Percentiles rank a stretch among this genome's conserved stretches.
phyloP scores from a whole-genome alignment of 2,797 vertebrate genomes.

The Molossus molossus region DNA sequence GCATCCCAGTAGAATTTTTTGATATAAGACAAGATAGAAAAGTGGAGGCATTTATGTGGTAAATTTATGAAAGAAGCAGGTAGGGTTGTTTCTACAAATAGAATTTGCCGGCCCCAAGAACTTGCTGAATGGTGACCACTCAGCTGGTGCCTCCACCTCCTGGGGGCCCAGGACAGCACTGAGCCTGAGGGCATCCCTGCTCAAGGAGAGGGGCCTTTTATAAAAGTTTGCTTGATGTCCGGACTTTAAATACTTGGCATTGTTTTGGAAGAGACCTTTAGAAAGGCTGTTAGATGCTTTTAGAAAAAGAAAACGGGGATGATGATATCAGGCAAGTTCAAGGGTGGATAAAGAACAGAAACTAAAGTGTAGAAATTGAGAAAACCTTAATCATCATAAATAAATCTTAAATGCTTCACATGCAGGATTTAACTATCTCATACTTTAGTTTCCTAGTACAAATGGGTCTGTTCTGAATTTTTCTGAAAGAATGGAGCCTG shows the following conservation, averaged over 20 bases:
- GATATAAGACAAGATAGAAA: constrained; percentile 43
- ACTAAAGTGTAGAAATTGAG: not conserved
- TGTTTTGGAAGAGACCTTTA: not conserved
- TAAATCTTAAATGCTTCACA: not conserved
- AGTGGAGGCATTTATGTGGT: constrained; percentile 46
- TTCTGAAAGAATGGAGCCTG: not conserved
- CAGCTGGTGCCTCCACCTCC: not conserved
- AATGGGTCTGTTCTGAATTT: not conserved
- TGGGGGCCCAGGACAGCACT: not conserved
- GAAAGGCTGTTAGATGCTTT: not conserved
- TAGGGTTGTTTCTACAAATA: constrained; percentile 52
- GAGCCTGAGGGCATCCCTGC: not conserved
- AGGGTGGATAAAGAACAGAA: not conserved
- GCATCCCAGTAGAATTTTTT: constrained; percentile 18
- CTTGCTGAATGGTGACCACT: not conserved
- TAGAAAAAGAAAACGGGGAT: not conserved
- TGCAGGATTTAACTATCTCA: not conserved
- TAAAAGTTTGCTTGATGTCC: not conserved
- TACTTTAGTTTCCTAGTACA: not conserved
- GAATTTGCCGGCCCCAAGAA: constrained; percentile 17
- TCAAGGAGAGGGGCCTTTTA: not conserved
- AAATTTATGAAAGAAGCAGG: constrained; percentile 46
- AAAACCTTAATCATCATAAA: not conserved
- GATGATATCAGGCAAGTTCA: not conserved
- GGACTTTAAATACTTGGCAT: constrained; percentile 10